Base-by-base conservation (phyloP, 1,140 invertebrate species). In the Solenopsis fugax region DNA sequence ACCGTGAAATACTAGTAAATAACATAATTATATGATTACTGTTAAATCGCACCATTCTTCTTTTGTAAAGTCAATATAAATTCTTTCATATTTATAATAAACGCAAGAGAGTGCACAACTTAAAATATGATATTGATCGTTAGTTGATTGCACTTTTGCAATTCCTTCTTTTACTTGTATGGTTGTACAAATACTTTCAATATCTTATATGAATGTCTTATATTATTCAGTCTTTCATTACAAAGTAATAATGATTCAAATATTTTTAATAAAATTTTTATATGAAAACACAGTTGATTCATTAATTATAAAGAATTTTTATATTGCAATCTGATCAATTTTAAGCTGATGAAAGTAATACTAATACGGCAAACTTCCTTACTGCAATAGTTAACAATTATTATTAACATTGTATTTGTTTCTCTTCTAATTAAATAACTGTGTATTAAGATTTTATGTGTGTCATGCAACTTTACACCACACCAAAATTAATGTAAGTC, bases 21-120 rank as follows among this genome's bases (percentile, higher is more conserved):
- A 45, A 73, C 5, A 48, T 73, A 60, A 73, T 50, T 48, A 34
- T 41, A 45, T 50, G 34, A 82, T 82, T 82, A 48, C 12, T 56
- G 13, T 21, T 34, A 41, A 9, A 60, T 58, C 34, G 37, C 37
- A 10, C 18, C 13, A 12, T 4, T 24, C 9, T 48, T 82, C 24
- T 58, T 71, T 58, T 37, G 21, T 56, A 81, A 54, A 81, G 54
- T 3, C 4, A 21, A 2, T 13, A 0, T 29, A 24, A 69, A 34
- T 80, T 72, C 13, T 45, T 45, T 58, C 41, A 29, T 29, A 56
- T 81, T 21, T n/a, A 12, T 18, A 41, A 21, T 45, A 45, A 9
- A 37, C 6, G 4, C 12, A 56, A n/a, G 34, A 48, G 9, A 54
- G n/a, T 13, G 18, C 64, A 13, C 18, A 37, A 41, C 34, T n/a